phyloP scores from a whole-genome alignment of 2,113 vertebrate species.

The Macroglossus sobrinus region DNA sequence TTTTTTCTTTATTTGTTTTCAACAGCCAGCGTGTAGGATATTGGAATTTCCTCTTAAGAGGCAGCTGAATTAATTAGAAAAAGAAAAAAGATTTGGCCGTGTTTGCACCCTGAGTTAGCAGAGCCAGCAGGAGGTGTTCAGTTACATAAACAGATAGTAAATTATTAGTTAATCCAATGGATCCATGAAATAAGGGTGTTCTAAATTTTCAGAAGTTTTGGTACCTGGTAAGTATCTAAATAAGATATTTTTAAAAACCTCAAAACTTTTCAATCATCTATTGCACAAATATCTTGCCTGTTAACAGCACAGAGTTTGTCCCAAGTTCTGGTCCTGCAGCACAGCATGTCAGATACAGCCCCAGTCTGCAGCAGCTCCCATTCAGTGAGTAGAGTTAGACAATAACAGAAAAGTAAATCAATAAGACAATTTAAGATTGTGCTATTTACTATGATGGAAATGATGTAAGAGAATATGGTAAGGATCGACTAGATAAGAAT shows the following conservation, averaged over 20 bases:
- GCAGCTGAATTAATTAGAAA: neutral
- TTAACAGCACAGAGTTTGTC: neutral
- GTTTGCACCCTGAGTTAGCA: neutral
- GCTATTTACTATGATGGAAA: neutral
- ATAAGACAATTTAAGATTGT: neutral
- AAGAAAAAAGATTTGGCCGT: neutral
- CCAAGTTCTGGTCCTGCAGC: no score
- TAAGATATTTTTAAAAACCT: neutral
- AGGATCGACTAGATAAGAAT: neutral
- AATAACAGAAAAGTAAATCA: neutral
- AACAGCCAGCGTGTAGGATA: neutral
- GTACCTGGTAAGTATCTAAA: neutral
- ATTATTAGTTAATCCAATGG: neutral
- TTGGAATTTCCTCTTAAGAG: neutral
- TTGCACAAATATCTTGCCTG: neutral
- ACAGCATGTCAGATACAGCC: neutral
- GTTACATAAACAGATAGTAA: neutral
- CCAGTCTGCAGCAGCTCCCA: neutral
- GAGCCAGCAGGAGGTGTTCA: neutral
- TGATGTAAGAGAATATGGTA: no score
- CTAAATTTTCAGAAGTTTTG: neutral
- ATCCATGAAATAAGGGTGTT: neutral
- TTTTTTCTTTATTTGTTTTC: neutral
- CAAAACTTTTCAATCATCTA: neutral
- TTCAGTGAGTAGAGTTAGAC: neutral